Evolutionary conservation across 2,113 vertebrate genomes (phyloP).

Genomic region (Corythornis madagascariensis): DNA sequence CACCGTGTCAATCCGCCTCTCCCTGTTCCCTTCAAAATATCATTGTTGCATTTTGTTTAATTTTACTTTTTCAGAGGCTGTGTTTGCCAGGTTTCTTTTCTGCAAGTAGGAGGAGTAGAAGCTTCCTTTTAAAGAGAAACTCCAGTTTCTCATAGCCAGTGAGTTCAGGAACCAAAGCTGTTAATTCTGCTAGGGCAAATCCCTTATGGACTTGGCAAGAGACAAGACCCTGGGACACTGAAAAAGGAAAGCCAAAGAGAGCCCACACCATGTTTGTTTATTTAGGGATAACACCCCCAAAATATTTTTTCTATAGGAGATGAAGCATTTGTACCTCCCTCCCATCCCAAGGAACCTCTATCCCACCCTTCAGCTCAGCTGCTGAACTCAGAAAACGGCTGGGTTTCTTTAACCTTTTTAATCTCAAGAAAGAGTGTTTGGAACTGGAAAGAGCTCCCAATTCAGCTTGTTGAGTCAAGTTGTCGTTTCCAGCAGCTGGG

Average conservation of each 20-base stretch:
- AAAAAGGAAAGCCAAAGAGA: not conserved
- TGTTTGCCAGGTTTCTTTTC: not conserved
- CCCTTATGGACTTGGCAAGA: not conserved
- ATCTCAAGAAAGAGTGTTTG: constrained; percentile 4
- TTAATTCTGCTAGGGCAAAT: not conserved
- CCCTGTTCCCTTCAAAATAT: not conserved
- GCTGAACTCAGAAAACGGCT: not conserved
- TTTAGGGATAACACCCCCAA: not conserved
- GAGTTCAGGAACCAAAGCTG: not conserved
- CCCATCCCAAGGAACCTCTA: not conserved
- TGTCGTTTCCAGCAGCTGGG: constrained; percentile 56
- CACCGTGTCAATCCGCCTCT: not conserved
- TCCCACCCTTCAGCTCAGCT: constrained; percentile 16
- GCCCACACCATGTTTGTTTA: not conserved
- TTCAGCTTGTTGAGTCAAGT: constrained; percentile 14
- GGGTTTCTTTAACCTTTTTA: constrained; percentile 51
- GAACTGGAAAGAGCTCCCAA: constrained; percentile 17
- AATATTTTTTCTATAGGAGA: not conserved
- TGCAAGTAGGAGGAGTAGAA: not conserved
- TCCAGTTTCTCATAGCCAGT: not conserved
- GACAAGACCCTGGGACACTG: rapidly evolving
- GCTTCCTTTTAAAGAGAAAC: not conserved
- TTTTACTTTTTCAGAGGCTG: not conserved
- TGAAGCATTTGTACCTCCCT: not conserved
- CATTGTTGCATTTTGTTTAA: not conserved